These are phyloP conservation scores for Hyperoodon ampullatus DNA, from an alignment of 2,113 vertebrate species.

Conservation along the genomic window DNA sequence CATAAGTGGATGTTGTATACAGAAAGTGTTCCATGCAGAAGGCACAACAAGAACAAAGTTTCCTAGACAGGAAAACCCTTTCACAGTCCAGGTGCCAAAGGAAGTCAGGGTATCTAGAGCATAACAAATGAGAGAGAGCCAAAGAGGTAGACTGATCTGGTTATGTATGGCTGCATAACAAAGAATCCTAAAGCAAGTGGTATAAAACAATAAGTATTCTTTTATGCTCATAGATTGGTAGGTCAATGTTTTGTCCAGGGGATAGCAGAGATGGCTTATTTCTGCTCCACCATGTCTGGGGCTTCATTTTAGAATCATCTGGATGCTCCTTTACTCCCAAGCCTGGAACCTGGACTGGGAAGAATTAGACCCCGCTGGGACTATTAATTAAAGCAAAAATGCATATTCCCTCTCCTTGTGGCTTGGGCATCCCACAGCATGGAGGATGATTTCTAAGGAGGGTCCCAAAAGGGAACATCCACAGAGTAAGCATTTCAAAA, in stretches of 20 bases:
- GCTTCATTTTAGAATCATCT: not conserved
- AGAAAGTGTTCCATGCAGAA: not conserved
- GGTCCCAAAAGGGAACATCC: not conserved
- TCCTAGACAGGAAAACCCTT: not conserved
- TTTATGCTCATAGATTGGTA: not conserved
- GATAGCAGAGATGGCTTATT: not conserved
- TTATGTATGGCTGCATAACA: not conserved
- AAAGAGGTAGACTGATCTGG: not conserved
- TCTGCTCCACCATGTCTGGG: not conserved
- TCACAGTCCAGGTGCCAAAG: not conserved
- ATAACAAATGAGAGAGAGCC: not conserved
- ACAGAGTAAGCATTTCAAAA: not conserved
- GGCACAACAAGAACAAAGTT: not conserved
- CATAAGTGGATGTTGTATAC: not conserved
- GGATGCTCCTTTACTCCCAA: not conserved
- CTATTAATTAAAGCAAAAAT: too few species aligned
- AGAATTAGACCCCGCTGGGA: fast-evolving
- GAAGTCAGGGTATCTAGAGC: not conserved
- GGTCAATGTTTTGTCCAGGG: not conserved
- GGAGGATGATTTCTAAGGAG: not conserved
- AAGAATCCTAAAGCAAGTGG: not conserved
- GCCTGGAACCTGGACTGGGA: not conserved
- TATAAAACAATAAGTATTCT: not conserved
- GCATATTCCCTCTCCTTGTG: not conserved
- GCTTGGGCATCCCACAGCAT: not conserved